phyloP scores from a whole-genome alignment of 2,797 vertebrate genomes.

The Gobionotothen gibberifrons region DNA sequence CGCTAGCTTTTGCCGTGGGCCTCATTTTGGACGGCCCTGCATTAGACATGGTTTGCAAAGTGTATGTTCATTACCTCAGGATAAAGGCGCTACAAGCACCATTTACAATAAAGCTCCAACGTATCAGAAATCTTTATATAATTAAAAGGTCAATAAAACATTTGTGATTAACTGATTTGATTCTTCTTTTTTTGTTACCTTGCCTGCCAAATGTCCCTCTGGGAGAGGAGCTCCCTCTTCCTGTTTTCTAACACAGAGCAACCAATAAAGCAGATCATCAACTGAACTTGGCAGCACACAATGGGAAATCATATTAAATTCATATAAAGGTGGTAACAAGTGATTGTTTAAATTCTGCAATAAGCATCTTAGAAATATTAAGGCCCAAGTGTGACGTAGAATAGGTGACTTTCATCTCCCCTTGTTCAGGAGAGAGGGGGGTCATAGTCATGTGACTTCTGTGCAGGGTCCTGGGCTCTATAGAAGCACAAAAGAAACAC shows the following conservation, averaged over 20 bases:
- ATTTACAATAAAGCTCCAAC: neutral
- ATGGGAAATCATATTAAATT: too few species aligned
- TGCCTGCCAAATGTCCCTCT: neutral
- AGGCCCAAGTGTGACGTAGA: neutral
- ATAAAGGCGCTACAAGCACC: neutral
- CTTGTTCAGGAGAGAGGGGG: constrained; percentile 59
- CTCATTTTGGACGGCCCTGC: too few species aligned
- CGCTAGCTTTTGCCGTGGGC: too few species aligned
- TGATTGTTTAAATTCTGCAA: neutral
- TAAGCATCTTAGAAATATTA: neutral
- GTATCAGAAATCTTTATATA: neutral
- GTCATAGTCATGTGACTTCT: constrained; percentile 95
- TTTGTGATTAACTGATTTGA: neutral
- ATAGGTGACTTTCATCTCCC: neutral
- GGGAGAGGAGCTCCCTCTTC: neutral
- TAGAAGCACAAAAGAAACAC: constrained; percentile 36
- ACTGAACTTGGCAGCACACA: neutral
- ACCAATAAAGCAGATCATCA: neutral
- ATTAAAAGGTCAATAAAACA: too few species aligned
- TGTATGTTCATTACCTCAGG: neutral
- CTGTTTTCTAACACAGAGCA: neutral
- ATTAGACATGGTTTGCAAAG: neutral
- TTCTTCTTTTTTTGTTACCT: too few species aligned
- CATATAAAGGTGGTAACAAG: neutral
- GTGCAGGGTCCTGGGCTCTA: constrained; percentile 92